A percentile compares a stretch with the other conserved stretches of the same genome.
These are phyloP conservation scores for Dendroctonus ponderosae DNA, from an alignment of 1,140 invertebrate genomes.

Conservation along the genomic window DNA sequence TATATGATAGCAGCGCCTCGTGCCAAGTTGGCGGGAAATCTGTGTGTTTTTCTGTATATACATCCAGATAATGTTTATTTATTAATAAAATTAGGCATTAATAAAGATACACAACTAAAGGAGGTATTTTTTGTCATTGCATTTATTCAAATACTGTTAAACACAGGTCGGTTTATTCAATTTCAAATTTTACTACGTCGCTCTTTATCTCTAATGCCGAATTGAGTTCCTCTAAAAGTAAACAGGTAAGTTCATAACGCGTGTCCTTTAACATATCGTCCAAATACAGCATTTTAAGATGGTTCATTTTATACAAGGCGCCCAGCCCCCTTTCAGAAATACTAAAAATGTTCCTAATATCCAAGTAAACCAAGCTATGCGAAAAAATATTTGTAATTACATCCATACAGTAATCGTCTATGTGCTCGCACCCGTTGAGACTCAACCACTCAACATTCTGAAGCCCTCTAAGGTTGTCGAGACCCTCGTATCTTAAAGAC, in stretches of 20 bases:
- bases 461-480: conserved; percentile 66
- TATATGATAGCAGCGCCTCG: background rate
- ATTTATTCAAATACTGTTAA: background rate
- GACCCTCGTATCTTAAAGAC: conserved; percentile 66
- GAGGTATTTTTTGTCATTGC: background rate
- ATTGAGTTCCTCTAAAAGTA: conserved; percentile 58
- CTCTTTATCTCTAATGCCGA: conserved; percentile 45
- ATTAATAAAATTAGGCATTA: conserved; percentile 13
- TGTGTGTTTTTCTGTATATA: conserved; percentile 25
- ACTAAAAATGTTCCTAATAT: conserved; percentile 67
- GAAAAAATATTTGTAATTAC: conserved; percentile 59
- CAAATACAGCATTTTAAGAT: conserved; percentile 58
- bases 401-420: conserved; percentile 80
- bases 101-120: conserved; percentile 11
- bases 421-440: conserved; percentile 59
- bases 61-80: conserved; percentile 19
- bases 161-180: conserved; percentile 12
- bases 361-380: conserved; percentile 66
- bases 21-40: conserved; percentile 5
- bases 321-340: conserved; percentile 66
- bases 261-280: conserved; percentile 53
- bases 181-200: conserved; percentile 39
- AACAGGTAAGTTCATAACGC: conserved; percentile 57
- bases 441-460: conserved; percentile 63
- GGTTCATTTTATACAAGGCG: conserved; percentile 60